Base-by-base conservation (phyloP, 2,113 vertebrate species). In the Hucho hucho region DNA sequence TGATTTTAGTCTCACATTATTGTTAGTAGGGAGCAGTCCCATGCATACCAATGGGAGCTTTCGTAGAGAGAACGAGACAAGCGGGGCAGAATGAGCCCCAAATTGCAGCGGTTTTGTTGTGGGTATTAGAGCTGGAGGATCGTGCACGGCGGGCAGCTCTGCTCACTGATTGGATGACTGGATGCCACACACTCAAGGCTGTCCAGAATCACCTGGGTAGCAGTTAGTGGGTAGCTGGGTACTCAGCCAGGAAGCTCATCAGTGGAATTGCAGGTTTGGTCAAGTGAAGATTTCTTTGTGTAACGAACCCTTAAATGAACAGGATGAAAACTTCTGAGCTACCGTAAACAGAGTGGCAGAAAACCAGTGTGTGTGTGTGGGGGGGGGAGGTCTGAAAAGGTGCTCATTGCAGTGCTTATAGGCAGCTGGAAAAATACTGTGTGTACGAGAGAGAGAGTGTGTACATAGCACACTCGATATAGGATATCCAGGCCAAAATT, bases 1-100 rank as follows among this genome's bases (percentile, higher is more conserved):
- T 90, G 88, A 84, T 90, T 92, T 92, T 90, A 92, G 88, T 82
- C 84, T 77, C 82, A 32, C 87, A 90, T 89, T 91, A 92, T 92
- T 91, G 88, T 90, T 87, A 87, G 83, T 84, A 53, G 87, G 69
- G 47, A 70, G 47, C 70, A 76, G 74, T 37, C 61, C 69, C 72
- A 77, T 86, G 91, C 91, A 91, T 92, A 92, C 89, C 80, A 91
- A 93, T 91, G 58, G 58, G 58, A 61, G 58, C 16, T 53, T 18
- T 53, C 49, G 16, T 53, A 3, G 58, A 61, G 58, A 9, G 58
- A 61, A 22, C 3, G 58, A 22, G 58, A 69, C 73, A 72, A 32
- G 46, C 73, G 70, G 82, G 77, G 81, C 83, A 73, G 82, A 81
- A 86, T 84, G 83, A 88, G 84, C 78, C 82, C 72, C 47, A 70